Evolutionary conservation across 2,888 invertebrate species (phyloP), one percentile per base, ranked within the genome.

Genomic region (Myopa testacea): DNA sequence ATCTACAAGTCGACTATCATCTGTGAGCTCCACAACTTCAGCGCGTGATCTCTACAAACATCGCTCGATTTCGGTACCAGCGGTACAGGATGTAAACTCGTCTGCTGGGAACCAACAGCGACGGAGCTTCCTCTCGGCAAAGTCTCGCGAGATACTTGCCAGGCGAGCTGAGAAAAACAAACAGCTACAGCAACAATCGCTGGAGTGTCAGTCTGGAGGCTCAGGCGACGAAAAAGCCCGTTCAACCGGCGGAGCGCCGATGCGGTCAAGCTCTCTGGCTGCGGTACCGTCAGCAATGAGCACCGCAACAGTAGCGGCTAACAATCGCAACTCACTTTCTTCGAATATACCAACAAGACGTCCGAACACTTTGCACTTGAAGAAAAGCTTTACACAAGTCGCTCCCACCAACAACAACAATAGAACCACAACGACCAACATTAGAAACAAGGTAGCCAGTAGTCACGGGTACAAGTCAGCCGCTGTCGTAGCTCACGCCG

Each of bases 111-210:
- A 80, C 26, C 78, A 84, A 4, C 84, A 84, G 26, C 86, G 87
- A 5, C 88, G 86, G 68, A 90, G 90, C 82, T 90, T 89, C 70
- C 82, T 90, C 0, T 89, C 88, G 0, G 89, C 89, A 65, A 89
- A 89, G 79, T 90, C 90, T 2, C 85, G 89, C 19, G 89, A 90
- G 80, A 90, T 90, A 68, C 83, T 90, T 14, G 89, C 89, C 55
- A 84, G 86, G 37, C 86, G 89, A 2, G 89, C 89, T 6, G 89
- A 87, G 78, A 87, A 88, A 76, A 87, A 87, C 79, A 87, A 87
- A 79, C 83, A 85, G 19, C 86, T 85, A 60, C 68, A 78, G 7
- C 76, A 78, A 60, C 83, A 85, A 7, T 84, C 83, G n/a, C 78
- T 80, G 12, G 82, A 82, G n/a, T 60, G 80, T 58, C 52, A 75